Percentiles rank a stretch among this genome's conserved stretches.
Conservation (phyloP, 2,113 vertebrate species). For the Pavo muticus region DNA sequence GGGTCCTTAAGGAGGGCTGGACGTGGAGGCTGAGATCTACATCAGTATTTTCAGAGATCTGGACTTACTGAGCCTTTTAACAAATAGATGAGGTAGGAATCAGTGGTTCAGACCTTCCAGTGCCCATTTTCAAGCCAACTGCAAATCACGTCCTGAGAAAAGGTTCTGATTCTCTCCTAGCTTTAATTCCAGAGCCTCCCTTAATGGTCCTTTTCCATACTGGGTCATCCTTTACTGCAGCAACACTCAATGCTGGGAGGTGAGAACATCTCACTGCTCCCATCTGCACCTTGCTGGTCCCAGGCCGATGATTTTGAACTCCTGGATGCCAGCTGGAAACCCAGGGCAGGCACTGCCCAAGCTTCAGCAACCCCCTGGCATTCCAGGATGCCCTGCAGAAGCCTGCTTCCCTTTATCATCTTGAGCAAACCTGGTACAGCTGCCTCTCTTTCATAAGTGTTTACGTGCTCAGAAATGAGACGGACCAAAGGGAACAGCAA, state of each 20-base stretch:
- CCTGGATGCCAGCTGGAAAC: not conserved
- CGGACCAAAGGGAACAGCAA: rapidly evolving
- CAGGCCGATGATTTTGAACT: not conserved
- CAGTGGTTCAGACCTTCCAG: not conserved
- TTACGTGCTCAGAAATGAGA: not conserved
- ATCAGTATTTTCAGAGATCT: not conserved
- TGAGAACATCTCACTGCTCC: not conserved
- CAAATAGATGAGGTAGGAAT: not conserved
- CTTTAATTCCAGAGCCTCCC: not conserved
- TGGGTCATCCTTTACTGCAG: not conserved
- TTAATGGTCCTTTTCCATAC: not conserved
- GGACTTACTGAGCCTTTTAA: not conserved
- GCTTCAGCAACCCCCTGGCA: rapidly evolving
- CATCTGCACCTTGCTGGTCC: rapidly evolving
- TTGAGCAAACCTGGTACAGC: not conserved
- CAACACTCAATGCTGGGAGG: not conserved
- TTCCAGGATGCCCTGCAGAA: not conserved
- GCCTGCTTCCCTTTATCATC: not conserved
- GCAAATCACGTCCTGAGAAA: not conserved
- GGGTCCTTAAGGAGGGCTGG: not conserved
- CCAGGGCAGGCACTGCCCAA: not conserved
- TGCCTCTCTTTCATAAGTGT: not conserved
- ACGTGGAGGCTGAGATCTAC: not conserved
- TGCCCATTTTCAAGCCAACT: not conserved
- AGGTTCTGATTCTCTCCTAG: not conserved